Conservation (phyloP, 2,797 vertebrate genomes). For the Sebastes steindachneri region DNA sequence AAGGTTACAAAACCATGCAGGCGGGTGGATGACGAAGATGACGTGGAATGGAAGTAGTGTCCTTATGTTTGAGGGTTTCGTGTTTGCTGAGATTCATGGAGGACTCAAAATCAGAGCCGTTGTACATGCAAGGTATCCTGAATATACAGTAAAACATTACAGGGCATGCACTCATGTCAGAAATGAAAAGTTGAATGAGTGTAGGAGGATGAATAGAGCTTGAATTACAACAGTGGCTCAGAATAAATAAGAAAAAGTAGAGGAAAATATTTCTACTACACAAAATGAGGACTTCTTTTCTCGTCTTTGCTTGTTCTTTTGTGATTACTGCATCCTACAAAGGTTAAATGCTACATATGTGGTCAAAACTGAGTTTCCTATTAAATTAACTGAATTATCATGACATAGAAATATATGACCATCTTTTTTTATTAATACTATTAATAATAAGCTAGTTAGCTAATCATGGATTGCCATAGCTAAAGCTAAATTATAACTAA, state of each 20-base stretch:
- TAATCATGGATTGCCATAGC: neutral
- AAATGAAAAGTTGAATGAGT: neutral
- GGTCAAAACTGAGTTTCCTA: no score
- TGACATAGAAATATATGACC: neutral
- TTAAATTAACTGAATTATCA: neutral
- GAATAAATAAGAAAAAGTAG: neutral
- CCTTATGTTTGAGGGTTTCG: neutral
- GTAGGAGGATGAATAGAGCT: neutral
- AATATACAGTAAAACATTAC: neutral
- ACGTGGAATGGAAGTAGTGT: neutral
- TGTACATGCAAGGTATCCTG: neutral
- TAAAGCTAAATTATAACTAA: neutral
- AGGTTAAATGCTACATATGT: neutral
- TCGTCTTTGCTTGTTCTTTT: neutral
- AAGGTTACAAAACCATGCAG: conserved; percentile 1
- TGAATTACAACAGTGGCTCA: neutral
- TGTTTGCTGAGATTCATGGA: neutral
- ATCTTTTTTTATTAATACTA: no score
- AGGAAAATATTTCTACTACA: neutral
- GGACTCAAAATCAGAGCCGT: neutral
- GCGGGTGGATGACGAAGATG: neutral
- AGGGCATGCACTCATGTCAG: neutral
- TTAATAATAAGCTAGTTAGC: neutral
- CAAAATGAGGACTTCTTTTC: neutral
- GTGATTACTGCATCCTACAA: neutral